A percentile compares a stretch with the other conserved stretches of the same genome.
phyloP scores from a whole-genome alignment of 2,113 vertebrate genomes.

The Excalfactoria chinensis region DNA sequence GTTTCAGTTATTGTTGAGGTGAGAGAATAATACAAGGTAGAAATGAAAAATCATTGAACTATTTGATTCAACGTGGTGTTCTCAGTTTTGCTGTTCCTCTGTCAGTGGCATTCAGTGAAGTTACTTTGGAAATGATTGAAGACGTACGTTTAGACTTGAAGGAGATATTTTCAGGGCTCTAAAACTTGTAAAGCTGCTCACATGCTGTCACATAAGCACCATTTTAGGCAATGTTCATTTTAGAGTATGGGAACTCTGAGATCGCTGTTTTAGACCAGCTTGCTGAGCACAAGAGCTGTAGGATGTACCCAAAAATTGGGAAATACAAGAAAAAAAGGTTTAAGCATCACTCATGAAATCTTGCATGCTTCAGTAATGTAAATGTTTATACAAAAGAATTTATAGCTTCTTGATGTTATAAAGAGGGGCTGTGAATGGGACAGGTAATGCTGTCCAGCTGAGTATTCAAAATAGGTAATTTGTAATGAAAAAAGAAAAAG shows the following conservation, averaged over 20 bases:
- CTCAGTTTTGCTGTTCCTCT: neutral
- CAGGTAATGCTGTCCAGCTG: neutral
- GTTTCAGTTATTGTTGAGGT: neutral
- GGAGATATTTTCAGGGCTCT: neutral
- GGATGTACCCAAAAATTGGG: neutral
- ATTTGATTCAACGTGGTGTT: neutral
- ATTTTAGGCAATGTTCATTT: neutral
- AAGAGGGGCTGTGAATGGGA: neutral
- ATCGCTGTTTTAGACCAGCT: neutral
- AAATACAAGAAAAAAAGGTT: neutral
- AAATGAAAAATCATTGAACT: neutral
- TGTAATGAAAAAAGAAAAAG: neutral
- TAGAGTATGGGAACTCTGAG: neutral
- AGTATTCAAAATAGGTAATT: neutral
- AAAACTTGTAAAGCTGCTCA: neutral
- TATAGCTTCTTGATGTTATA: neutral
- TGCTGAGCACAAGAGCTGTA: neutral
- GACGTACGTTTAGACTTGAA: neutral
- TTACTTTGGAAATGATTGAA: neutral
- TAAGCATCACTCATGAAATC: neutral
- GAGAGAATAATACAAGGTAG: neutral
- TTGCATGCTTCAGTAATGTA: neutral
- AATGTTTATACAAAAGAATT: neutral
- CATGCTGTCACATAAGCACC: neutral
- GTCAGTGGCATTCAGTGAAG: neutral